Base-by-base conservation (phyloP, 2,888 invertebrate genomes). In the Aporophyla lueneburgensis region DNA sequence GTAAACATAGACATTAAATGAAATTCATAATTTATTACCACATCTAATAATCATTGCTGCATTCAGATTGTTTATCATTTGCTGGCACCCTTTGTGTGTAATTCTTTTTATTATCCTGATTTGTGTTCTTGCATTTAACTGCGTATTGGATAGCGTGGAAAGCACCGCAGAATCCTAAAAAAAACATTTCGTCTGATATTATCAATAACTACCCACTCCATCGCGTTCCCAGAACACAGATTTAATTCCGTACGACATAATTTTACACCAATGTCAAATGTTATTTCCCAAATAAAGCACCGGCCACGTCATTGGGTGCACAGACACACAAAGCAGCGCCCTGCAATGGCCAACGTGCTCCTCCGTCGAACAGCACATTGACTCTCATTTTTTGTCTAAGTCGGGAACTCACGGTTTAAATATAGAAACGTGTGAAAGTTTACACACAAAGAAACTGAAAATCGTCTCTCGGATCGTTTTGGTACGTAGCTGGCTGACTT, bases 391-490 rank as follows among this genome's bases (percentile, higher is more conserved):
- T 87, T 87, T 85, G 80, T 81, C 76, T 74, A 86, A 77, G 71
- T 74, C 84, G 74, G 74, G 79, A 83, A 80, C 83, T 79, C 81
- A 80, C 71, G 59, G 59, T 71, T 69, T 89, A 89, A 84, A 86
- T 86, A 87, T 89, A 89, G 89, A 87, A 68, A 71, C 72, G 78
- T 78, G 83, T 86, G 86, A 89, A 89, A 89, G 89, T 92, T 91
- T 91, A 91, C 91, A 91, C 92, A 95, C 95, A 95, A 95, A 95
- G 94, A 92, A 93, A 90, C 89, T 84, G 89, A 90, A 89, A 89
- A 79, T 76, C 77, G 81, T 88, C 85, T 88, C 85, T 83, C 87
- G 77, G 83, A 85, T 87, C 88, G 87, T 86, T 86, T 89, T 88
- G 81, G 84, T 88, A 86, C 83, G 81, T 74, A 84, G 69, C 92